Base-by-base conservation (phyloP, 2,113 vertebrate species). In the Columbina picui region DNA sequence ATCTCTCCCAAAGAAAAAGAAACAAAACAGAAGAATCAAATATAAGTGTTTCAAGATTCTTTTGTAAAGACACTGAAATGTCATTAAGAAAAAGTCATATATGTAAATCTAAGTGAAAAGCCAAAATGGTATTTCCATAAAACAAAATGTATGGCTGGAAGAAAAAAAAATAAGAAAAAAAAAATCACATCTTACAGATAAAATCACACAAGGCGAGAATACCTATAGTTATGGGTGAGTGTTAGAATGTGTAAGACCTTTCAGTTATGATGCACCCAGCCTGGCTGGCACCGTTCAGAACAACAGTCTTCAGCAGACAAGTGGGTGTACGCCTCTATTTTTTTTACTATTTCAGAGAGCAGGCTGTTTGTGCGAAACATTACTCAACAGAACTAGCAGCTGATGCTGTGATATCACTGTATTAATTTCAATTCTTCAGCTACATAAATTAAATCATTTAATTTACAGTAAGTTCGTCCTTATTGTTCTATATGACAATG, bases 291-390 rank as follows among this genome's bases (percentile, higher is more conserved):
- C 57, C 68, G 38, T 65, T 53, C 17, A 84, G 36, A 94, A 95
- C 29, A 94, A 61, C 25, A 80, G 19, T 50, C 41, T 43, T 49
- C 3, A 82, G 30, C 78, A 95, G 88, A 27, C 80, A 73, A 94
- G 56, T 57, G 59, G 50, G 53, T 81, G 39, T 17, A 61, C 49
- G 36, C 34, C 63, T 86, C 38, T 79, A 67, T 91, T 60, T 84
- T 95, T n/a, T 86, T 88, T 84, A 89, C 30, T 87, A 26, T 70
- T 92, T 78, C 49, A 93, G n/a, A 87, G 13, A 86, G 63, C 13
- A 87, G n/a, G 14, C 34, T 57, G 56, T 52, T 94, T 93, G 55
- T 69, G 12, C 38, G 41, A 92, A 93, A 81, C 9, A 13, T 75
- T 88, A 91, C 36, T 61, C 78, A 92, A 89, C 43, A 71, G 47